These are phyloP conservation scores for Rotaria socialis DNA, from an alignment of 2,888 invertebrate species.

Conservation along the genomic window DNA sequence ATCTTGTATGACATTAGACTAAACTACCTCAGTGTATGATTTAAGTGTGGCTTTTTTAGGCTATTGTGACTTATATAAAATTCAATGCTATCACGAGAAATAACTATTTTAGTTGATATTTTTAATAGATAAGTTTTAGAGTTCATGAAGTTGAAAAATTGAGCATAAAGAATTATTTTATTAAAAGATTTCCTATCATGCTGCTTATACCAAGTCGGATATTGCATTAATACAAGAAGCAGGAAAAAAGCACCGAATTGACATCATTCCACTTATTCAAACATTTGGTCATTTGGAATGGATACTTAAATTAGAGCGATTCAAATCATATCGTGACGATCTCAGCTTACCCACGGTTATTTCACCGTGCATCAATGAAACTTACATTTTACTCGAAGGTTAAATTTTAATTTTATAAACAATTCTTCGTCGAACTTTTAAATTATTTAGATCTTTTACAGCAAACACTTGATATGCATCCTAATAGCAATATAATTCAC, in stretches of 20 bases:
- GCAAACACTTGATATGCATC: conserved; percentile 69
- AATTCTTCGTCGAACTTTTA: too few species aligned
- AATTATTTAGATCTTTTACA: conserved; percentile 66
- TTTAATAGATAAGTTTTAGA: too few species aligned
- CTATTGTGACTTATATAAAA: too few species aligned
- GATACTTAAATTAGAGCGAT: conserved; percentile 70
- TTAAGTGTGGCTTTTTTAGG: too few species aligned
- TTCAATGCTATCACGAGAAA: too few species aligned
- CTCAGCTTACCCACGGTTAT: conserved; percentile 65
- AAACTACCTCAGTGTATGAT: too few species aligned
- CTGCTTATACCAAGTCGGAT: conserved; percentile 64
- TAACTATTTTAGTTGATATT: too few species aligned
- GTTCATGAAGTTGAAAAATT: background rate
- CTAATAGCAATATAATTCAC: conserved; percentile 67
- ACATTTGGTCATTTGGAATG: conserved; percentile 81
- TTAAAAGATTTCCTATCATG: conserved; percentile 64
- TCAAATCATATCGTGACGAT: conserved; percentile 68
- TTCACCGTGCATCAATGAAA: conserved; percentile 66
- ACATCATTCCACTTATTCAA: conserved; percentile 74
- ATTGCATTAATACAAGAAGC: conserved; percentile 65
- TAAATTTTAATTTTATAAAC: background rate
- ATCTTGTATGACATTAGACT: too few species aligned
- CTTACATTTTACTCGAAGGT: conserved; percentile 42
- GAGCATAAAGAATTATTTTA: background rate
- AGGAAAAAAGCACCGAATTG: conserved; percentile 66